Base-by-base conservation (phyloP, 2,113 vertebrate genomes). In the Tachuris rubrigastra region DNA sequence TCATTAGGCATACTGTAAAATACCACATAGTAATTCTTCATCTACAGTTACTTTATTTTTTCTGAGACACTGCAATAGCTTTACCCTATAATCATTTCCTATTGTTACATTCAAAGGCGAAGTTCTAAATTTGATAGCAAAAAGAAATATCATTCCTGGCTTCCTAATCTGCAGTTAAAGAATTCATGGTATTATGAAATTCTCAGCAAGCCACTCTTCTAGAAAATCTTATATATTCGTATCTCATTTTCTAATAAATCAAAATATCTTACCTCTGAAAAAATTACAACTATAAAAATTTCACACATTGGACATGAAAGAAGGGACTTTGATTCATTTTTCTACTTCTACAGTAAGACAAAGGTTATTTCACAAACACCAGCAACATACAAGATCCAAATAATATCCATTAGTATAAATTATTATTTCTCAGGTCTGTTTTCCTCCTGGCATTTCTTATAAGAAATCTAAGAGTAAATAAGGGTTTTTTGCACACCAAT, bases 401-500 rank as follows among this genome's bases (percentile, higher is more conserved):
- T 47, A 56, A 85, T 76, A 97, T 37, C 71, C 17, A 63, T 72
- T 56, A 72, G 62, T 41, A 88, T 63, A 93, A 96, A 88, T 87
- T 37, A 86, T 82, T 55, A 81, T 85, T 83, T 77, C 28, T 77
- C 44, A 73, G 11, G 23, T 84, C 11, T 50, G 5, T 77, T 89
- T 90, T 87, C 22, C 62, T 89, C 87, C 58, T 71, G 63, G 44
- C 30, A 76, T 74, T 97, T 87, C 71, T 77, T 66, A 90, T 81
- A 31, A 94, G 63, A 87, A 87, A 82, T 89, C 66, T 47, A 58
- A 95, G 74, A 91, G 50, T 83, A 97, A 97, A 95, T 95, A 96
- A 90, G 89, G 2, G 8, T 52, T 88, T 81, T 81, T 96, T 95
- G 92, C 92, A 94, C 14, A 76, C 12, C 62, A 82, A 42, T 93